Evolutionary conservation across 2,888 invertebrate species (phyloP).

Genomic region (Pammene fasciana): DNA sequence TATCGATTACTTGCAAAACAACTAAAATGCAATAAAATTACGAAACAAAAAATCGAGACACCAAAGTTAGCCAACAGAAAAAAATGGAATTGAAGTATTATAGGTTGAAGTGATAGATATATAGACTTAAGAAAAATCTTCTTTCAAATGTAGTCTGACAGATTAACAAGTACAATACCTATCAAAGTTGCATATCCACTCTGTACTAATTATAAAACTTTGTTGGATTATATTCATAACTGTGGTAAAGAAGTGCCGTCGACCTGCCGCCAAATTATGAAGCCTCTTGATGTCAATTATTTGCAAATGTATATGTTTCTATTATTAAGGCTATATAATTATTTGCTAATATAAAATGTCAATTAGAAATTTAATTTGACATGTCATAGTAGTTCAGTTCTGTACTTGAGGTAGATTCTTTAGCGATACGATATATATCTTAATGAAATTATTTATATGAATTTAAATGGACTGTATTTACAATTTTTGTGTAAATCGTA

Average conservation of each 20-base stretch:
- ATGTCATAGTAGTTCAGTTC: conserved; percentile 5
- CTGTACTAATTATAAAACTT: conserved; percentile 1
- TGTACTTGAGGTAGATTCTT: conserved; percentile 3
- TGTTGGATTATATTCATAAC: not conserved
- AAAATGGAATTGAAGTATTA: conserved; percentile 49
- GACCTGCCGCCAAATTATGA: conserved; percentile 12
- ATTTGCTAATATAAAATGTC: conserved; percentile 33
- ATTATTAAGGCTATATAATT: conserved; percentile 27
- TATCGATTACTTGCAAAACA: conserved; percentile 15
- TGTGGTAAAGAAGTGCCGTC: not conserved
- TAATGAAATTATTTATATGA: conserved; percentile 19
- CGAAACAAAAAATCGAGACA: conserved; percentile 23
- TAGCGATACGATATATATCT: conserved; percentile 22
- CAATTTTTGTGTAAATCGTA: conserved; percentile 44
- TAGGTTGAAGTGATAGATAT: conserved; percentile 40
- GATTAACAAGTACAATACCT: conserved; percentile 11
- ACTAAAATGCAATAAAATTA: conserved; percentile 8
- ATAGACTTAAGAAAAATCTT: conserved; percentile 28
- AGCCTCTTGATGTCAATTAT: conserved; percentile 38
- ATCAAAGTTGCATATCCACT: conserved; percentile 33
- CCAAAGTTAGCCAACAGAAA: conserved; percentile 44
- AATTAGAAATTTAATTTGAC: conserved; percentile 31
- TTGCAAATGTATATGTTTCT: conserved; percentile 36
- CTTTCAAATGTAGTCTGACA: conserved; percentile 11
- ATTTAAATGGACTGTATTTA: conserved; percentile 42